Conservation (phyloP, 2,888 invertebrate genomes). For the Griposia aprilina region DNA sequence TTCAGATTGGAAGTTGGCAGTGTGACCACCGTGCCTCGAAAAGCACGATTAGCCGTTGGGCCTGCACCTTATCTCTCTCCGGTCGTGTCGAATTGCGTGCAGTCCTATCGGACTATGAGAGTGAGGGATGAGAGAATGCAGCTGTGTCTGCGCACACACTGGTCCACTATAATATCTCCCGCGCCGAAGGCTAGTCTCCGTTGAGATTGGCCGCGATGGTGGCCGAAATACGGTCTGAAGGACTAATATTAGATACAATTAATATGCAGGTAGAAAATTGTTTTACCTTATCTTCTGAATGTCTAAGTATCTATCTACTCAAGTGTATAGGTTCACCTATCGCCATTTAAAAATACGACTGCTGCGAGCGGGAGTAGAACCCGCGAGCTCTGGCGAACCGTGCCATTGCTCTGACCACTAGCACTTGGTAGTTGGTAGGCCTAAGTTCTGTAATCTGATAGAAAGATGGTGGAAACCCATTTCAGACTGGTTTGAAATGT, state of each 20-base stretch:
- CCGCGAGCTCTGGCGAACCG: neutral
- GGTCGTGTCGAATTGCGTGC: too few species aligned
- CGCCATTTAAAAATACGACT: neutral
- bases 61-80: too few species aligned
- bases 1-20: neutral
- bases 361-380: neutral
- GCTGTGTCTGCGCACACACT: too few species aligned
- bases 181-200: too few species aligned
- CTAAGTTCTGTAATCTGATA: neutral
- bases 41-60: too few species aligned
- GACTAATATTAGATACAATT: neutral
- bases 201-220: too few species aligned
- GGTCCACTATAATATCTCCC: too few species aligned
- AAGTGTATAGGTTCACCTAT: neutral
- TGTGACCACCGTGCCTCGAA: neutral
- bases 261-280: neutral
- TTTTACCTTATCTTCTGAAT: neutral
- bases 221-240: too few species aligned
- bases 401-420: neutral
- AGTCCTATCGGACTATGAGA: too few species aligned
- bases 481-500: neutral
- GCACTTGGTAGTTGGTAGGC: neutral
- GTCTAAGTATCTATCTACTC: neutral
- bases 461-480: neutral
- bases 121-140: too few species aligned